Conservation (phyloP, 2,113 vertebrate genomes). For the Limnothrissa miodon region DNA sequence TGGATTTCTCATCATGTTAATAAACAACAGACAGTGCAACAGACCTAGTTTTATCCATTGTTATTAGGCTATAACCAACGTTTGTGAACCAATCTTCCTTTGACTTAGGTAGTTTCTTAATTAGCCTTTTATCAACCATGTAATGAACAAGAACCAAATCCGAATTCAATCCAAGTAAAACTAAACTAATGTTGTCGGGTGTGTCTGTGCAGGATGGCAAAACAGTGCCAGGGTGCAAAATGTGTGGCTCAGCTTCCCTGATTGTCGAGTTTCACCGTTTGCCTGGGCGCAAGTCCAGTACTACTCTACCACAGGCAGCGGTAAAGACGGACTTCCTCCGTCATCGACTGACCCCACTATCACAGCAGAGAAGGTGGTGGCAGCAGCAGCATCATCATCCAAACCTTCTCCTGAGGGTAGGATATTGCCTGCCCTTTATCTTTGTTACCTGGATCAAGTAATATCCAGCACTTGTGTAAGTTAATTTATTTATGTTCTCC, state of each 20-base stretch:
- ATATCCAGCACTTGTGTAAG: not conserved
- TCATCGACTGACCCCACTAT: not conserved
- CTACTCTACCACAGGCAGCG: constrained; percentile 74
- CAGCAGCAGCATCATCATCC: constrained; percentile 36
- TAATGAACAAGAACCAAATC: not conserved
- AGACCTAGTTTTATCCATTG: not conserved
- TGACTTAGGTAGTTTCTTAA: not conserved
- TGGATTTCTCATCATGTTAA: not conserved
- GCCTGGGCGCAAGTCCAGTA: constrained; percentile 73
- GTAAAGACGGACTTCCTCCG: constrained; percentile 57
- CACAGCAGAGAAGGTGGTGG: not conserved
- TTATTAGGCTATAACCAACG: not conserved
- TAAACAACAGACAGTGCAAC: too few species aligned
- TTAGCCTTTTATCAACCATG: not conserved
- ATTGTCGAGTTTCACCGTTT: constrained; percentile 63
- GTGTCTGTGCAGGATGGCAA: constrained; percentile 73
- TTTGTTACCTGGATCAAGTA: not conserved
- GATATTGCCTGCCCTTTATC: not conserved
- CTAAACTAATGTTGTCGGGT: not conserved
- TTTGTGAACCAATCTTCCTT: too few species aligned
- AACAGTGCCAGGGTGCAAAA: constrained; percentile 63
- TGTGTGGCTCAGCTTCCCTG: constrained; percentile 66
- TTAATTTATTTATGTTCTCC: not conserved
- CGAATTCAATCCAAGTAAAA: not conserved
- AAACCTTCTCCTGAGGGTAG: constrained; percentile 55